Conservation (phyloP, 2,113 vertebrate genomes). For the Cyphomyrus discorhynchus region DNA sequence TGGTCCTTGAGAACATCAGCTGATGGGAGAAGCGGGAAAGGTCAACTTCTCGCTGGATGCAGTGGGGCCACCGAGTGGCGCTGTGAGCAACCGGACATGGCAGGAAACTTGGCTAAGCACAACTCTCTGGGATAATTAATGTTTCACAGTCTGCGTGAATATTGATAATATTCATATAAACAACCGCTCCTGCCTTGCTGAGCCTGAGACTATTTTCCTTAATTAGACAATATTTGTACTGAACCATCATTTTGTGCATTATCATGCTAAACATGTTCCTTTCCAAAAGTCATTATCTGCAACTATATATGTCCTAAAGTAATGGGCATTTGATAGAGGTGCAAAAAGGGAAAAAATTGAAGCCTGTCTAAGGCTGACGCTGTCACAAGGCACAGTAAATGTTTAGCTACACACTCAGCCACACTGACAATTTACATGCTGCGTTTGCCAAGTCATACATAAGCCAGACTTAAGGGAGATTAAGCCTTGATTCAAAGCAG, state of each 20-base stretch:
- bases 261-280: background rate
- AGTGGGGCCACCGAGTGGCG: background rate
- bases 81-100: background rate
- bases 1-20: constrained; percentile 99
- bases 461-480: background rate
- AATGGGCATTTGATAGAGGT: background rate
- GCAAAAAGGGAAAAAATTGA: background rate
- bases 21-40: constrained; percentile 63
- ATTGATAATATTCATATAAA: background rate
- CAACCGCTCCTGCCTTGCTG: background rate
- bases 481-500: background rate
- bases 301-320: background rate
- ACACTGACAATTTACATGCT: background rate
- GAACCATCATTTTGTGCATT: background rate
- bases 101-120: background rate
- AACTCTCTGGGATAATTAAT: background rate
- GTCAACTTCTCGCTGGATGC: constrained; percentile 50
- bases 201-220: background rate
- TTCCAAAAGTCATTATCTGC: background rate
- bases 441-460: background rate
- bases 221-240: background rate
- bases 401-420: background rate
- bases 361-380: background rate
- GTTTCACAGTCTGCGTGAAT: background rate
- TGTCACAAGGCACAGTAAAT: background rate